phyloP scores from a whole-genome alignment of 2,888 invertebrate species.

The Pogonocherus hispidulus region DNA sequence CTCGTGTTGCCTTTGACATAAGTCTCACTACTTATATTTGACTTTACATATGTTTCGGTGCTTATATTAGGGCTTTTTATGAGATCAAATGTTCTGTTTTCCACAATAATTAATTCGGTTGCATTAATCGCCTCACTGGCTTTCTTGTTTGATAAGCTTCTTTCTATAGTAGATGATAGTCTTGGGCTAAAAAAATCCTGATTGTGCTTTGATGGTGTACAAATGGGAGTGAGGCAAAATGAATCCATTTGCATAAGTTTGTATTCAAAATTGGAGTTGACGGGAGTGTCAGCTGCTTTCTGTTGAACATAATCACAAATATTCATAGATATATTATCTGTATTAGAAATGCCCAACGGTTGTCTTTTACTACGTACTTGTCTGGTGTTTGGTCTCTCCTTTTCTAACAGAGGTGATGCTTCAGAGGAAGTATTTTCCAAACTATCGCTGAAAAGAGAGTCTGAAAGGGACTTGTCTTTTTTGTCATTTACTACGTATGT shows the following conservation, averaged over 20 bases:
- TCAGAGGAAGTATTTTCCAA: slow-evolving; percentile 17
- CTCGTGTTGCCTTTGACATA: slow-evolving; percentile 51
- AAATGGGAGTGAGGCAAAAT: slow-evolving; percentile 45
- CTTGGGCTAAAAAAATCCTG: slow-evolving; percentile 39
- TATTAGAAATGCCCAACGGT: slow-evolving; percentile 27
- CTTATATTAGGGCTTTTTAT: slow-evolving; percentile 62
- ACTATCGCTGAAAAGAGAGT: slow-evolving; percentile 12
- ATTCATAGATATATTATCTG: background rate
- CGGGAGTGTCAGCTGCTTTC: slow-evolving; percentile 6
- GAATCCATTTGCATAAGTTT: slow-evolving; percentile 44
- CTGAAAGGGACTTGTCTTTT: slow-evolving; percentile 15
- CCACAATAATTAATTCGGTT: background rate
- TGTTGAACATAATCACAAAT: background rate
- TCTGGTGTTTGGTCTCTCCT: background rate
- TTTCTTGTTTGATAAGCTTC: too few relatives aligned
- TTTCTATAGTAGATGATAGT: slow-evolving; percentile 36
- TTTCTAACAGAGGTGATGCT: slow-evolving; percentile 5
- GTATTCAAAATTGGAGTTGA: slow-evolving; percentile 35
- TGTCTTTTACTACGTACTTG: background rate
- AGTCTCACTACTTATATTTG: slow-evolving; percentile 60
- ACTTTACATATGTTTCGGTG: slow-evolving; percentile 71
- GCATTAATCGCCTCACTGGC: slow-evolving; percentile 14
- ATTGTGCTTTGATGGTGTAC: slow-evolving; percentile 31
- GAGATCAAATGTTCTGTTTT: slow-evolving; percentile 16
- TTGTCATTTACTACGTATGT: slow-evolving; percentile 31